These are phyloP conservation scores for Hippocampus mohnikei DNA, from an alignment of 2,113 vertebrate genomes.

Conservation along the genomic window DNA sequence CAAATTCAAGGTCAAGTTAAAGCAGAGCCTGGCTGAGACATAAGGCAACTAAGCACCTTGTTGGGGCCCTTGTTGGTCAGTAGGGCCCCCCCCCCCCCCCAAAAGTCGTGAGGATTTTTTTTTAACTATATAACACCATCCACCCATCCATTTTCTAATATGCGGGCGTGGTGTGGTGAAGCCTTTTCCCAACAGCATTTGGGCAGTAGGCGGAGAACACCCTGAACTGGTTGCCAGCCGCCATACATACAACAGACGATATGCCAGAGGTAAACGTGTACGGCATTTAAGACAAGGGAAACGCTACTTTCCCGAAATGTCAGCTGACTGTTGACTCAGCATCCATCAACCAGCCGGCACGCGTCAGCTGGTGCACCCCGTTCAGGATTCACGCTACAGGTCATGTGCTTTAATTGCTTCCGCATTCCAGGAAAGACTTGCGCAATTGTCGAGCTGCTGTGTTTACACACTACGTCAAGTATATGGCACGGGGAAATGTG, in stretches of 20 bases:
- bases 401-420: not conserved
- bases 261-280: too few relatives aligned
- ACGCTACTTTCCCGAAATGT: not conserved
- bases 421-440: not conserved
- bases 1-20: not conserved
- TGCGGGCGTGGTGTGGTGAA: too few relatives aligned
- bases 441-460: too few relatives aligned
- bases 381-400: not conserved
- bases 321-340: conserved; percentile 3
- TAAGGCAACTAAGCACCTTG: not conserved
- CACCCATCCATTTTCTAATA: too few relatives aligned
- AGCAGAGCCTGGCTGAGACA: too few relatives aligned
- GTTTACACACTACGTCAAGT: too few relatives aligned
- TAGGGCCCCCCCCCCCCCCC: not conserved
- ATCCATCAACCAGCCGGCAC: not conserved
- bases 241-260: not conserved
- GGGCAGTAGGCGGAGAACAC: too few relatives aligned
- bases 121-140: too few relatives aligned
- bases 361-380: not conserved
- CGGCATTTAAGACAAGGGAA: not conserved
- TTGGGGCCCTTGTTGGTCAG: not conserved
- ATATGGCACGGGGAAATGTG: too few relatives aligned
- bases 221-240: too few relatives aligned
- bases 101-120: too few relatives aligned
- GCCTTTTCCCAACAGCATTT: too few relatives aligned